Base-by-base conservation (phyloP, 2,113 vertebrate species). In the Sula dactylatra region DNA sequence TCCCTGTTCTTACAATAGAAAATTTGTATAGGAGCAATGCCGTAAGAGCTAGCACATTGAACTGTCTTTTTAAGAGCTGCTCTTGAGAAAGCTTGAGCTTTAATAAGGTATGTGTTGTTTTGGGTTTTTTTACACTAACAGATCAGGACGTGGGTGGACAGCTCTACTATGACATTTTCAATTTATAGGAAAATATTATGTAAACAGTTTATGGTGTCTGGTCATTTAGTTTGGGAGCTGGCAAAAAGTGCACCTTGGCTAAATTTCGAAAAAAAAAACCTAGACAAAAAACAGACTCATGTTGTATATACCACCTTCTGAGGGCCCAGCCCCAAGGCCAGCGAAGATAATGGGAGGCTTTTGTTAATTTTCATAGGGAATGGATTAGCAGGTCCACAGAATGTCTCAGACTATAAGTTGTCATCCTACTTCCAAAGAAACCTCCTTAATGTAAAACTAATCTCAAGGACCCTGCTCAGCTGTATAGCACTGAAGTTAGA, bases 231-330 rank as follows among this genome's bases (percentile, higher is more conserved):
- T 71, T 82, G 34, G 40, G 34, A 96, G n/a, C 10, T 84, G 11
- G 14, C 7, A 91, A 69, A 62, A 89, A 36, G 16, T 52, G 5
- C 4, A 74, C 67, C 26, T 82, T 84, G 14, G 14, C 3, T 79
- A 38, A 38, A 86, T 61, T 76, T n/a, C 49, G 67, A 21, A 54
- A 42, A 81, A 70, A 56, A 61, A 4, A 0, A 59, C 4, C 0
- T 11, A 42, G 7, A 7, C 7, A 45, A 67, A 58, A 65, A 2
- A 0, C 12, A 50, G 10, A 38, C 16, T 70, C 16, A 4, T 21
- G 9, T 13, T 62, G 7, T 71, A 7, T n/a, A 21, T 25, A 55
- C 12, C 42, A 36, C 47, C 26, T 17, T 70, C 56, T 40, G 27
- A 76, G 14, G 44, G 13, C 11, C 22, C 3, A 1, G 18, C 70